phyloP scores from a whole-genome alignment of 2,888 invertebrate genomes.

The Brachycybe producta region DNA sequence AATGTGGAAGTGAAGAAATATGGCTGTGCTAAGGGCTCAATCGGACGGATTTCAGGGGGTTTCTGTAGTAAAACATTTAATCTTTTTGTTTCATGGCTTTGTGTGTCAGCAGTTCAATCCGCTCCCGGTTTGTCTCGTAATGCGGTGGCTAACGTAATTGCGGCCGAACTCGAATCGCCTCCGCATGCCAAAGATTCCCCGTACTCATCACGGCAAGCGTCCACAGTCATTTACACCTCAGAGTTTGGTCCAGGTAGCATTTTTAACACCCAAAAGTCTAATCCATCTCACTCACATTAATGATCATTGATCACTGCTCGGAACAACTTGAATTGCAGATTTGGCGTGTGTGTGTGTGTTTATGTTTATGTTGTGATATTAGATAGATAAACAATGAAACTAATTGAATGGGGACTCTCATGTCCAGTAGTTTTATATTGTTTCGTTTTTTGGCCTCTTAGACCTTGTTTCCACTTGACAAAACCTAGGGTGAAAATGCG shows the following conservation, averaged over 20 bases:
- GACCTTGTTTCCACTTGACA: not conserved
- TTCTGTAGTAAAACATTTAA: not conserved
- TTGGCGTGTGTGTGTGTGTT: not conserved
- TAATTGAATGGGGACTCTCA: too few species aligned
- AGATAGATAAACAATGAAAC: too few species aligned
- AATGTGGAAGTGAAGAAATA: too few species aligned
- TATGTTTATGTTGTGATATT: too few species aligned
- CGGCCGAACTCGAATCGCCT: conserved; percentile 5
- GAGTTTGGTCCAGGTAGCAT: conserved; percentile 51
- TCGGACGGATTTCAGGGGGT: too few species aligned
- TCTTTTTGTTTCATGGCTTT: not conserved
- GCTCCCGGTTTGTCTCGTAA: not conserved
- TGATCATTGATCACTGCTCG: too few species aligned
- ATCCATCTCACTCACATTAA: not conserved
- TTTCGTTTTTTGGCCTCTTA: too few species aligned
- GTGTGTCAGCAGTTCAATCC: too few species aligned
- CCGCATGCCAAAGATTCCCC: conserved; percentile 39
- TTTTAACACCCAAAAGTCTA: not conserved
- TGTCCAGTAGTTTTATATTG: too few species aligned
- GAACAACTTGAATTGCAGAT: too few species aligned
- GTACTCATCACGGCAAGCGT: conserved; percentile 61
- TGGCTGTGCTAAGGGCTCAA: too few species aligned
- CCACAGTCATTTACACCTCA: conserved; percentile 73
- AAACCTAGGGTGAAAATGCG: too few species aligned
- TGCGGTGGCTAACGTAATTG: not conserved